A percentile compares a stretch with the other conserved stretches of the same genome.
Conservation (phyloP, 2,888 invertebrate genomes). For the Holacanthella duospinosa region DNA sequence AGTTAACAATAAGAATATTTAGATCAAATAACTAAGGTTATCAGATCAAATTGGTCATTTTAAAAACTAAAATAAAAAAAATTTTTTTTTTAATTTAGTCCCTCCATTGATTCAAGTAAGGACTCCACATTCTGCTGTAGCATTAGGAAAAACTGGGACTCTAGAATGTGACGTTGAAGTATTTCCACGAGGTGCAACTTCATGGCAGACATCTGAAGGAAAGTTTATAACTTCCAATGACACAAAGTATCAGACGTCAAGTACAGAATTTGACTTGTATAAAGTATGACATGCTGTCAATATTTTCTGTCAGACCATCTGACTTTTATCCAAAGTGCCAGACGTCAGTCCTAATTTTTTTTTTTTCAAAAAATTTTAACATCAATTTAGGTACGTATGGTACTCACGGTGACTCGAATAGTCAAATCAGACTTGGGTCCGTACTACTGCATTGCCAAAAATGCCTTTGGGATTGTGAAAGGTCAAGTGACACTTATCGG, state of each 20-base stretch:
- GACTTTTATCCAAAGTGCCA: background rate
- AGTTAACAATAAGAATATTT: conserved; percentile 44
- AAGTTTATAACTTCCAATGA: conserved; percentile 57
- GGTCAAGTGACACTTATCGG: conserved; percentile 61
- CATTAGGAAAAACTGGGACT: conserved; percentile 56
- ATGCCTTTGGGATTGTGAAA: conserved; percentile 66
- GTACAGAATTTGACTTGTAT: conserved; percentile 47
- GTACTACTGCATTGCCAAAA: conserved; percentile 77
- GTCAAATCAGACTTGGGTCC: conserved; percentile 57
- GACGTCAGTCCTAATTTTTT: no score
- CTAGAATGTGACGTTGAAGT: conserved; percentile 68
- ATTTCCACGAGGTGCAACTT: conserved; percentile 71
- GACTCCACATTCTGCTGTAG: conserved; percentile 61
- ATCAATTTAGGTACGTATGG: conserved; percentile 65
- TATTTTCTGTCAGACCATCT: background rate
- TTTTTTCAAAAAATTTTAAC: conserved; percentile 16
- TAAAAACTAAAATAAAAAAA: background rate
- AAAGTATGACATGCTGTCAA: conserved; percentile 40
- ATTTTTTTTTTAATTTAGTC: conserved; percentile 49
- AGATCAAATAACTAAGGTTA: no score
- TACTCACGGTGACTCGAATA: conserved; percentile 61
- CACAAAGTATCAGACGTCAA: conserved; percentile 52
- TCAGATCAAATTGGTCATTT: conserved; percentile 11
- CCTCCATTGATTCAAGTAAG: conserved; percentile 71
- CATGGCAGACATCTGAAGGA: conserved; percentile 73